phyloP scores from a whole-genome alignment of 2,113 vertebrate species.

The Athene noctua region DNA sequence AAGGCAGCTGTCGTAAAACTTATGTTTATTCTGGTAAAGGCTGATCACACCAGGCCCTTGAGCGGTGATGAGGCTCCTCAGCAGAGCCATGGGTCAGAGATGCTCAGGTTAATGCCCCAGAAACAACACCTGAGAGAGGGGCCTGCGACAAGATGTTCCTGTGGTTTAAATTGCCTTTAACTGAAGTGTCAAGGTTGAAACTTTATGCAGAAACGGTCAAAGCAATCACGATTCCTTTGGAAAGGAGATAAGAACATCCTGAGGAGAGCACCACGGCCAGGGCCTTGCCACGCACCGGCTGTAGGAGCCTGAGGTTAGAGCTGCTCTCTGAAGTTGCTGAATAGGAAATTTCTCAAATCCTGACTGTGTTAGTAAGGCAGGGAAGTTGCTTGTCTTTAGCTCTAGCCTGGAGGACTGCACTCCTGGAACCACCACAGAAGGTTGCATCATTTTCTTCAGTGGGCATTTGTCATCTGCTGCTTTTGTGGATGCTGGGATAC shows the following conservation, averaged over 20 bases:
- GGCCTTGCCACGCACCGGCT: background rate
- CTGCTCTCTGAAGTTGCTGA: background rate
- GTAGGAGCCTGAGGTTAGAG: background rate
- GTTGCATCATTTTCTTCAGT: background rate
- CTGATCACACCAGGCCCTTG: background rate
- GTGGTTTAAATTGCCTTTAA: background rate
- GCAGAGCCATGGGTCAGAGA: rapidly evolving
- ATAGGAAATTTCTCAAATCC: constrained; percentile 11
- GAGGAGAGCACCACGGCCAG: background rate
- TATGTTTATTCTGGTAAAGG: background rate
- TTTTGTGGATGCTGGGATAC: background rate
- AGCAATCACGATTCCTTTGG: background rate
- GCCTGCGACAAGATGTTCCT: background rate
- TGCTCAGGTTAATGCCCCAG: background rate
- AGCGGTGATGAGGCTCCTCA: background rate
- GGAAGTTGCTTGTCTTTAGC: background rate
- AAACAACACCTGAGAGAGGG: background rate
- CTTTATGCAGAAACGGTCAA: background rate
- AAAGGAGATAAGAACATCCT: background rate
- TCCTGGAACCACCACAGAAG: background rate
- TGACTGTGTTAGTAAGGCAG: background rate
- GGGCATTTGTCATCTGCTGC: background rate
- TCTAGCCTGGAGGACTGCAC: background rate
- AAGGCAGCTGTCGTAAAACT: background rate
- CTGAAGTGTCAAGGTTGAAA: background rate